Conservation (phyloP, 2,113 vertebrate genomes). For the Mastomys natalensis region DNA sequence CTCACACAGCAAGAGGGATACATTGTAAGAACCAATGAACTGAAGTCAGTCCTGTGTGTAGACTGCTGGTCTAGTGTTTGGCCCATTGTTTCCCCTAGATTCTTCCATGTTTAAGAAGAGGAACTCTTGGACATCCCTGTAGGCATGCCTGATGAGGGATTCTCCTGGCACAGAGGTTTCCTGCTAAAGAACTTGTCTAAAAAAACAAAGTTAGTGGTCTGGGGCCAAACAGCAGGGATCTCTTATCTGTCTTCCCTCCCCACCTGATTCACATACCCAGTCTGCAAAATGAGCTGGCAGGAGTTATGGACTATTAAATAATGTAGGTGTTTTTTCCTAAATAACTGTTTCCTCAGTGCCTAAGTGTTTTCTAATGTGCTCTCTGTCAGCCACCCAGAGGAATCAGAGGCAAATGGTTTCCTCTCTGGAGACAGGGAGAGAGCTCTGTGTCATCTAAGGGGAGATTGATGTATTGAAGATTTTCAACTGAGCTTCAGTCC, state of each 20-base stretch:
- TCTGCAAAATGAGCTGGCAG: slow-evolving; percentile 53
- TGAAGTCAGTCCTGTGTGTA: background rate
- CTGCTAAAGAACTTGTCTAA: background rate
- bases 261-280: background rate
- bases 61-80: background rate
- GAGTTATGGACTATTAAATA: slow-evolving; percentile 55
- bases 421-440: background rate
- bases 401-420: slow-evolving; percentile 23
- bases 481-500: background rate
- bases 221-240: background rate
- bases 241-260: slow-evolving; percentile 20
- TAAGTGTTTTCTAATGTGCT: slow-evolving; percentile 34
- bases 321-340: slow-evolving; percentile 38
- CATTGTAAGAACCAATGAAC: background rate
- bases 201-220: background rate
- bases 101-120: background rate
- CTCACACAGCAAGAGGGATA: background rate
- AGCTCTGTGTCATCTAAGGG: background rate
- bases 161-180: background rate
- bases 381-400: slow-evolving; percentile 24
- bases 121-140: no score
- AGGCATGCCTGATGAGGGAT: background rate
- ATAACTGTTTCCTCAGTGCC: slow-evolving; percentile 32
- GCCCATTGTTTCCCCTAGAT: background rate
- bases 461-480: background rate